Base-by-base conservation (phyloP, 2,888 invertebrate genomes). In the Mythimna vitellina region DNA sequence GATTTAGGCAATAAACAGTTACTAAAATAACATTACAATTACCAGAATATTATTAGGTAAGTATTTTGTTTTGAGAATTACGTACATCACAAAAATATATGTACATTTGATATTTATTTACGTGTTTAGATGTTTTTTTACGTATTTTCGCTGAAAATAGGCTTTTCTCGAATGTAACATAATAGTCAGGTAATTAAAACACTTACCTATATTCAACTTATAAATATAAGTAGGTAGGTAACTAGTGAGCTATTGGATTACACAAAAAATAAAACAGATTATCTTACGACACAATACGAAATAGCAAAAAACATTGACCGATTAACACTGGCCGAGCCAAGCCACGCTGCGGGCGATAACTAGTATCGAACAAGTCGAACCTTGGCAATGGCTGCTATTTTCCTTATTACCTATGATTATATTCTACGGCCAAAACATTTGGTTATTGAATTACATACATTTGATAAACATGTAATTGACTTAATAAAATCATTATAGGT, bases 391-490 rank as follows among this genome's bases (percentile, higher is more conserved):
- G 49, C 66, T 63, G 73, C 54, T 67, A 66, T 74, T 70, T 84
- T 81, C 69, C 84, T 82, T 82, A 78, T 74, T 65, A 71, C 70
- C 73, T 57, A 71, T 84, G 71, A 83, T 83, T 84, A 76, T 29
- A 84, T 58, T 76, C 20, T 70, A 64, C 38, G 38, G n/a, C 65
- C 53, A 78, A 75, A 84, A 78, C 78, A 70, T 73, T 78, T 71
- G 75, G 66, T 70, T 80, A 83, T 75, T 78, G 68, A 78, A 82
- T 84, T 69, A 84, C 68, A 82, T 75, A 73, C 78, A 78, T 82
- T 84, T 70, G 83, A 54, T 67, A 75, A 80, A 68, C 75, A 22
- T 70, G 77, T 81, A 83, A 81, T 81, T 76, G 81, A 63, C 61
- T 70, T 83, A 76, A 81, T 83, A 63, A 80, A 83, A 83, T 58